Evolutionary conservation across 2,888 invertebrate species (phyloP), one percentile per base, ranked within the genome.

Genomic region (Polymixis lichenea): DNA sequence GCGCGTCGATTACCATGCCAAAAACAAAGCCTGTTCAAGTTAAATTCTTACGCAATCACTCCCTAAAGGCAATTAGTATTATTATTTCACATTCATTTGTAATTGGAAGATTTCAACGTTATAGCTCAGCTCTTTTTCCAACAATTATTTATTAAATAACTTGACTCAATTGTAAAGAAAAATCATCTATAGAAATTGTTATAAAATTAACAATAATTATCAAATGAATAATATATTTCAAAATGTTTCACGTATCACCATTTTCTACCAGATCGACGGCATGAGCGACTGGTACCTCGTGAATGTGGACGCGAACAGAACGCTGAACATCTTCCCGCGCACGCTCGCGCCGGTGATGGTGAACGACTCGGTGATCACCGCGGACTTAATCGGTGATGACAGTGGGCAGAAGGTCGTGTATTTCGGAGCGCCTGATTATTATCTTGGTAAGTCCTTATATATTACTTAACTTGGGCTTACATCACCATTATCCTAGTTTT

Each of bases 351-450:
- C 97, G 0, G 91, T 90, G 1, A 87, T 93, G 51, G 87, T 95
- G 19, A 97, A 97, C 82, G 96, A 95, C 19, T 93, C 96, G 0
- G 93, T 95, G 13, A 96, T 98, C 56, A 95, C 96, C 0, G 96
- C 97, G 0, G 97, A 97, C 77, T 93, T 98, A 22, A 86, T 91
- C 2, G 95, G 94, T 13, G 95, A 96, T 22, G 93, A 93, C 1
- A 92, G 90, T 60, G 89, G 88, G 0, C 93, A 94, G 46, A 96
- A 97, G 75, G 94, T 97, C 0, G 96, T 98, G 0, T 99, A 98
- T 94, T 98, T 99, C 93, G 97, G 97, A 0, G 98, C 98, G 0
- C 98, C 99, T 0, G 91, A 94, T 0, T 95, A 96, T 46, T 98
- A 98, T 90, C 95, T 98, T 0, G 98, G 98, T 95, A 81, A 90